These are phyloP conservation scores for Xenopus tropicalis DNA, from an alignment of 2,113 vertebrate species.

Conservation along the genomic window DNA sequence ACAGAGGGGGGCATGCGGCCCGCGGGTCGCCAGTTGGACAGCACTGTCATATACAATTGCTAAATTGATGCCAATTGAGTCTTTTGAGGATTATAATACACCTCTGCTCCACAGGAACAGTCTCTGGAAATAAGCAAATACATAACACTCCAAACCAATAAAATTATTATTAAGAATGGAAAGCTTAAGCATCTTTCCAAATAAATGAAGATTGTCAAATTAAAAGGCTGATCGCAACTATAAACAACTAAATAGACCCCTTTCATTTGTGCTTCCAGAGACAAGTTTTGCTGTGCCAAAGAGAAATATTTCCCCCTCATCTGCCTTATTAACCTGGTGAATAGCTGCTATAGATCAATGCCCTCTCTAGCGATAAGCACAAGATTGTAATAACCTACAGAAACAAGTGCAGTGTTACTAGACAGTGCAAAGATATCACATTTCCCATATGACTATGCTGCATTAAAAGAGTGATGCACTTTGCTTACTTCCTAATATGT, in stretches of 20 bases:
- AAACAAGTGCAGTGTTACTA: conserved; percentile 11
- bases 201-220: no score
- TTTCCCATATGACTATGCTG: conserved; percentile 8
- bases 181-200: no score
- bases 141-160: no score
- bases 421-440: conserved; percentile 14
- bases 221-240: no score
- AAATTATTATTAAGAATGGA: no score
- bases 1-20: no score
- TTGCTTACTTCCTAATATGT: conserved; percentile 36
- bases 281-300: background rate
- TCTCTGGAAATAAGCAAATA: no score
- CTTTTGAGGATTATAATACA: no score
- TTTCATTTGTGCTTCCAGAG: background rate
- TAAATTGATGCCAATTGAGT: no score
- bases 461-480: conserved; percentile 2
- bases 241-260: background rate
- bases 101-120: no score
- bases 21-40: no score
- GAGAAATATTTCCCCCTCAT: conserved; percentile 4
- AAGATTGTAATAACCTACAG: conserved; percentile 12
- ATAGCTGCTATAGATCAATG: conserved; percentile 21
- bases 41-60: no score
- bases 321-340: conserved; percentile 14
- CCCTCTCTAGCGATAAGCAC: conserved; percentile 3